These are phyloP conservation scores for Hylaeus volcanicus DNA, from an alignment of 1,140 invertebrate species.

Conservation along the genomic window DNA sequence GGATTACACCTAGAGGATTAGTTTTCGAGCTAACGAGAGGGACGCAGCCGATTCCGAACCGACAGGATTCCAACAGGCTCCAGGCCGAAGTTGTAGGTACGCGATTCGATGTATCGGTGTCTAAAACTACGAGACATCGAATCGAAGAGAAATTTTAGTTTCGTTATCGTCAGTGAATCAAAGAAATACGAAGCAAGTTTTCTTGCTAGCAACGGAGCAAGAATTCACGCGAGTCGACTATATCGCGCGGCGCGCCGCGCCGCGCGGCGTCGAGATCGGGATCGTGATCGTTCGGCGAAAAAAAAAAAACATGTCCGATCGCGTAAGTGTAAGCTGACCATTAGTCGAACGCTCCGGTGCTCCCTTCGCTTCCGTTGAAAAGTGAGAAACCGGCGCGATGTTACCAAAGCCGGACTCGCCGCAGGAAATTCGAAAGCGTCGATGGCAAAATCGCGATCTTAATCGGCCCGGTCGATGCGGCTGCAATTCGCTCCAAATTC, in stretches of 20 bases:
- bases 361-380: constrained; percentile 30
- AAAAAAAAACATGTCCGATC: constrained; percentile 14
- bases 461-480: neutral
- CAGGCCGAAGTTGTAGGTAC: constrained; percentile 5
- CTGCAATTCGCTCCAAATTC: neutral
- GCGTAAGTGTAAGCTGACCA: constrained; percentile 24
- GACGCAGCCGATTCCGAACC: neutral
- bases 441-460: constrained; percentile 37
- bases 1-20: constrained; percentile 53
- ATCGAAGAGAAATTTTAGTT: too few relatives aligned
- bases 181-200: neutral
- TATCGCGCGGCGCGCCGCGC: too few relatives aligned
- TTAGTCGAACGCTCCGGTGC: constrained; percentile 15
- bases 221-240: neutral
- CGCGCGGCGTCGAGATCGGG: too few relatives aligned
- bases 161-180: too few relatives aligned
- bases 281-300: constrained; percentile 15
- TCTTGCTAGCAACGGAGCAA: too few relatives aligned
- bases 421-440: constrained; percentile 45
- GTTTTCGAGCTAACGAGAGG: neutral
- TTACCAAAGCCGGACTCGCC: constrained; percentile 37
- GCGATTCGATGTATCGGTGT: neutral
- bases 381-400: constrained; percentile 27
- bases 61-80: neutral
- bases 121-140: too few relatives aligned